Percentiles rank a stretch among this genome's conserved stretches.
phyloP scores from a whole-genome alignment of 2,113 vertebrate genomes.

The Castor canadensis region DNA sequence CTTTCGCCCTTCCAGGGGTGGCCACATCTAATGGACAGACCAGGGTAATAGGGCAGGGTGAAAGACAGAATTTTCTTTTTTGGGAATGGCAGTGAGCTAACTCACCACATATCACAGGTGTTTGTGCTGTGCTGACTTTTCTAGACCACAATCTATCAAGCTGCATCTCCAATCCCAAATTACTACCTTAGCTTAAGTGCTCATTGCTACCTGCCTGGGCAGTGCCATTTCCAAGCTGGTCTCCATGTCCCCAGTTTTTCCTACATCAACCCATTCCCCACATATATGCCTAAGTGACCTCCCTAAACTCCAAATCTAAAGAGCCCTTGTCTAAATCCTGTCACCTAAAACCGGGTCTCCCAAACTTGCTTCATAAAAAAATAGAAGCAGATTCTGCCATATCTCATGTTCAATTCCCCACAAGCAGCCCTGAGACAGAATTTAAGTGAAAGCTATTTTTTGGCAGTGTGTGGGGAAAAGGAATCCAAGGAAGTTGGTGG shows the following conservation, averaged over 20 bases:
- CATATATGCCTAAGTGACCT: neutral
- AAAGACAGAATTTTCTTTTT: neutral
- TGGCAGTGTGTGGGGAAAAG: neutral
- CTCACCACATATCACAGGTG: neutral
- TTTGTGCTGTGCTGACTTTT: neutral
- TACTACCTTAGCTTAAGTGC: neutral
- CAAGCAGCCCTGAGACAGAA: neutral
- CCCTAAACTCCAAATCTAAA: neutral
- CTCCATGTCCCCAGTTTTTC: neutral
- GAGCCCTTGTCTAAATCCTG: neutral
- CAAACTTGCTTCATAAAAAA: neutral
- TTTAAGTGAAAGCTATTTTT: neutral
- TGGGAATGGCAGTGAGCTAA: neutral
- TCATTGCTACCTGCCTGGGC: neutral
- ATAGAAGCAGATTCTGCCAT: neutral
- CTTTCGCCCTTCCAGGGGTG: too few species aligned
- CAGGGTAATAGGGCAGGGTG: accelerated
- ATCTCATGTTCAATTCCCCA: neutral
- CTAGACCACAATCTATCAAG: neutral
- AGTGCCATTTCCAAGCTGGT: neutral
- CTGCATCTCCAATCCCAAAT: too few species aligned
- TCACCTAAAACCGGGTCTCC: neutral
- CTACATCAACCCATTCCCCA: neutral
- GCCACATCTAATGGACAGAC: neutral
- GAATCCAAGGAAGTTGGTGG: neutral